These are phyloP conservation scores for Clostera curtula DNA, from an alignment of 2,888 invertebrate species.

Conservation along the genomic window DNA sequence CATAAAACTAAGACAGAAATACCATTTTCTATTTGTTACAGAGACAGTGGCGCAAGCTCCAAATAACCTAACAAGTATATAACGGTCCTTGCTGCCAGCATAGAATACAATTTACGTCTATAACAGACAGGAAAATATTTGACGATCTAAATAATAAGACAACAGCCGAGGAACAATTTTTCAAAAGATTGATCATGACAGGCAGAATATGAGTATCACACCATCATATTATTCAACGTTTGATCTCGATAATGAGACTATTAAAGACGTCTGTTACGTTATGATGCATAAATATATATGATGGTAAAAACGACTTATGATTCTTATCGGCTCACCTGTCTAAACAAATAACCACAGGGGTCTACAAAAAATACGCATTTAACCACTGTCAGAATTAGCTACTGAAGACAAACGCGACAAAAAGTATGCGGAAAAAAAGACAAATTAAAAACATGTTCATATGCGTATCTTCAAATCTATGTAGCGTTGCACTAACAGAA, in stretches of 20 bases:
- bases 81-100: too few species aligned
- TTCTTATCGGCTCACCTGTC: constrained; percentile 38
- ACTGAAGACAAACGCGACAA: constrained; percentile 17
- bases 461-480: constrained; percentile 12
- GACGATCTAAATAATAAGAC: not conserved
- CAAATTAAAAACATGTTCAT: constrained; percentile 8
- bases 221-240: constrained; percentile 23
- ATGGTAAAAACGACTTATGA: constrained; percentile 29
- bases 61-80: too few species aligned
- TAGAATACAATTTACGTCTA: constrained; percentile 9
- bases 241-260: constrained; percentile 34
- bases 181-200: constrained; percentile 20
- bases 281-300: constrained; percentile 23
- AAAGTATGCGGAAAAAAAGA: constrained; percentile 19
- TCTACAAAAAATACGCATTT: constrained; percentile 28
- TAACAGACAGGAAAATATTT: constrained; percentile 15
- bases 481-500: not conserved
- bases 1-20: too few species aligned
- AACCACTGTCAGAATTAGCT: constrained; percentile 27
- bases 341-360: constrained; percentile 40
- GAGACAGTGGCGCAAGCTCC: too few species aligned
- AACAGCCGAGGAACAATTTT: constrained; percentile 3
- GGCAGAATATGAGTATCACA: constrained; percentile 23
- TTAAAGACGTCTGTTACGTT: constrained; percentile 35
- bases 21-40: too few species aligned